These are phyloP conservation scores for Alexandromys fortis DNA, from an alignment of 2,113 vertebrate species.

Conservation along the genomic window DNA sequence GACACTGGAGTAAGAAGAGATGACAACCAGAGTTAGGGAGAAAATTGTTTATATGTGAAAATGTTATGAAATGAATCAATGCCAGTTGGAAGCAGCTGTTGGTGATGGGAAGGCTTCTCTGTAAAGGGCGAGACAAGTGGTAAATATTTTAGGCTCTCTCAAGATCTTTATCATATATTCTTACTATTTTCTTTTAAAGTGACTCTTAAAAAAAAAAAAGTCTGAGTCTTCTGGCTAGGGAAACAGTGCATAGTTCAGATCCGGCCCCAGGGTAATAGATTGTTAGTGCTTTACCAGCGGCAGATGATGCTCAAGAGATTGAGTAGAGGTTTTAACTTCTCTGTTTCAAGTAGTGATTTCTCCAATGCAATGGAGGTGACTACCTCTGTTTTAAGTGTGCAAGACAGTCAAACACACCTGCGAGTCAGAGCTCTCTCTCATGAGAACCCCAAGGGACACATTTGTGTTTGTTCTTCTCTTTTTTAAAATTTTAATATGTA, in stretches of 20 bases:
- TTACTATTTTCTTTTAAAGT: background rate
- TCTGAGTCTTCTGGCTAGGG: background rate
- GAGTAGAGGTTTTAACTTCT: background rate
- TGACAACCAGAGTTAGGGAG: background rate
- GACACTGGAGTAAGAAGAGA: background rate
- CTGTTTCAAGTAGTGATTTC: background rate
- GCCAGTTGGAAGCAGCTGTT: background rate
- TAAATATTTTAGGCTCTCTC: background rate
- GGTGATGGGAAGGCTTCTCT: background rate
- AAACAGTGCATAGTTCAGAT: background rate
- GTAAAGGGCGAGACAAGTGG: background rate
- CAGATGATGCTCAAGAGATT: background rate
- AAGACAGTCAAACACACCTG: background rate
- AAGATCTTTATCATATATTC: background rate
- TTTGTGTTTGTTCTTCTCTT: background rate
- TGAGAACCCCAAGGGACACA: background rate
- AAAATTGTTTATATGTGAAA: background rate
- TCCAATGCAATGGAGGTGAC: background rate
- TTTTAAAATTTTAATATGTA: constrained; percentile 28
- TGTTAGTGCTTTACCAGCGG: background rate
- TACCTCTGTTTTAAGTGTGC: background rate
- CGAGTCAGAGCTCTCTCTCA: background rate
- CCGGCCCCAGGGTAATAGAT: background rate
- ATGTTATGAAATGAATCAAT: background rate
- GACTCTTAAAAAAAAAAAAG: background rate